Conservation (phyloP, 2,113 vertebrate genomes). For the Rhineura floridana region DNA sequence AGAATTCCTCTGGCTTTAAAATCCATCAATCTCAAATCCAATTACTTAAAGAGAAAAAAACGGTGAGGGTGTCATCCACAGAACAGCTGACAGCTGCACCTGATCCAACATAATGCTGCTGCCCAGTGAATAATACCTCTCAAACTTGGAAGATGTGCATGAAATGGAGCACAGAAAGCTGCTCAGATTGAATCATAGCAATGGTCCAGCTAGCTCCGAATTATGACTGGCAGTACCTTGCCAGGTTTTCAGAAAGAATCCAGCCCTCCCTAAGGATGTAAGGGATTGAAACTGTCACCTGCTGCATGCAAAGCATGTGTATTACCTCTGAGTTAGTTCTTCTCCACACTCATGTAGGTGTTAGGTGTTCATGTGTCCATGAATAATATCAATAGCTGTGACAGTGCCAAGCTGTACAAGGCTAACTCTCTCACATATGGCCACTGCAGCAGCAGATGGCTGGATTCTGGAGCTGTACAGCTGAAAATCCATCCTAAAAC, state of each 20-base stretch:
- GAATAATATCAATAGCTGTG: not conserved
- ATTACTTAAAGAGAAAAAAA: not conserved
- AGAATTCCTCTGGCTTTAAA: not conserved
- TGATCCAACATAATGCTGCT: not conserved
- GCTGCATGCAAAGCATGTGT: not conserved
- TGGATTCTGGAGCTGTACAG: not conserved
- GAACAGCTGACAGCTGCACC: not conserved
- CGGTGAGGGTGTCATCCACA: not conserved
- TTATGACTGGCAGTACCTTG: not conserved
- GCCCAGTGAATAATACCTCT: not conserved
- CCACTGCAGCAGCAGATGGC: not conserved
- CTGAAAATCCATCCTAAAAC: not conserved
- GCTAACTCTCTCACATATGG: not conserved
- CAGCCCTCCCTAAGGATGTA: not conserved
- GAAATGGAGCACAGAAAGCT: not conserved
- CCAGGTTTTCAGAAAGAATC: not conserved
- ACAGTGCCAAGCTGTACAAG: not conserved
- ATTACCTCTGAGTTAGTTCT: not conserved
- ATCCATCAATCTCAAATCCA: not conserved
- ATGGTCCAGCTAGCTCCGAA: too few relatives aligned
- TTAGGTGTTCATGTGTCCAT: too few relatives aligned
- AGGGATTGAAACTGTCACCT: not conserved
- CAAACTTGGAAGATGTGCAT: not conserved
- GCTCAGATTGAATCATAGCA: not conserved
- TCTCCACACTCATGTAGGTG: not conserved